Percentiles rank a stretch among this genome's conserved stretches.
Evolutionary conservation across 2,113 vertebrate genomes (phyloP).

Genomic region (Hemiprocne comata): DNA sequence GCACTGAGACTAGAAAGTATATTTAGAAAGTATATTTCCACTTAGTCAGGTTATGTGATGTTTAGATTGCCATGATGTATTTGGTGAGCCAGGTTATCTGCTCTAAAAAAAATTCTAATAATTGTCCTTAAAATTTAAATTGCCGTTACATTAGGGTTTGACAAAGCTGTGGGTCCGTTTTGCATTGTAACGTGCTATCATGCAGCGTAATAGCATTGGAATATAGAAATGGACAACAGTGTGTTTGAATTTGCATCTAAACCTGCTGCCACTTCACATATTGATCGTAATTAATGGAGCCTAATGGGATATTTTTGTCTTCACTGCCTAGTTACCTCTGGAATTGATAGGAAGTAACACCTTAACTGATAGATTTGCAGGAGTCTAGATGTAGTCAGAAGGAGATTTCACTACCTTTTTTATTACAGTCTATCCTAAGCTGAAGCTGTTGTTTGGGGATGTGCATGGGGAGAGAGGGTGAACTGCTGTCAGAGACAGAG

Average conservation of each 20-base stretch:
- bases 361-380: neutral
- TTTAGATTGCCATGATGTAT: neutral
- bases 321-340: neutral
- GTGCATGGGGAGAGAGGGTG: accelerated
- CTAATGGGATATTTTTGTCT: neutral
- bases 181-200: neutral
- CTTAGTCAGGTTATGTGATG: neutral
- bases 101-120: neutral
- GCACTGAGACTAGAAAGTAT: neutral
- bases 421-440: neutral
- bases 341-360: neutral
- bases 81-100: neutral
- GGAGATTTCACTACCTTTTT: neutral
- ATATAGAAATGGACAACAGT: neutral
- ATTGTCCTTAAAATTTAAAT: neutral
- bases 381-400: neutral
- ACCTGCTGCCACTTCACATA: neutral
- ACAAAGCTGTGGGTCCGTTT: neutral
- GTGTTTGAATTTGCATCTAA: neutral
- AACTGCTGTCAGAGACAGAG: neutral
- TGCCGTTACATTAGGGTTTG: neutral
- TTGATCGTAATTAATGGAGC: neutral
- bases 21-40: neutral
- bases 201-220: neutral
- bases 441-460: neutral